Percentiles rank a stretch among this genome's conserved stretches.
These are phyloP conservation scores for Harpalus rufipes DNA, from an alignment of 2,888 invertebrate species.

Conservation along the genomic window DNA sequence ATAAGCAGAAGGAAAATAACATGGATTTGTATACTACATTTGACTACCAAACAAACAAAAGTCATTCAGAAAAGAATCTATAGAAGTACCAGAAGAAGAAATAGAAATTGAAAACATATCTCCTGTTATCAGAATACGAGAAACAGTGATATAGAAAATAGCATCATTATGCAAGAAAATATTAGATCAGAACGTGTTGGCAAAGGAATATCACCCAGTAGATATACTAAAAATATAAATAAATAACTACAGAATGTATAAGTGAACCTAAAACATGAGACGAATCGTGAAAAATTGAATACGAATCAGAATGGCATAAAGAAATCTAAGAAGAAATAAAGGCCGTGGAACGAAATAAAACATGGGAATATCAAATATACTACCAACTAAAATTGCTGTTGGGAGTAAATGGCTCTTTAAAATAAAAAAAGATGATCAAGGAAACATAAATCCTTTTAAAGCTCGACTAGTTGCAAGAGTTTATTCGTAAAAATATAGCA, in stretches of 20 bases:
- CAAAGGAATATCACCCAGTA: slow-evolving; percentile 18
- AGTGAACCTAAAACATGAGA: slow-evolving; percentile 15
- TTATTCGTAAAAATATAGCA: too few relatives aligned
- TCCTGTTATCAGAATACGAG: neutral
- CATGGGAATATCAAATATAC: slow-evolving; percentile 63
- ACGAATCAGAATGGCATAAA: slow-evolving; percentile 50
- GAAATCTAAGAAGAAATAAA: slow-evolving; percentile 60
- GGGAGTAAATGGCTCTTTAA: slow-evolving; percentile 67
- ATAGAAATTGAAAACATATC: slow-evolving; percentile 11
- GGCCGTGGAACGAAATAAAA: slow-evolving; percentile 53
- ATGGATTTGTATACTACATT: too few relatives aligned
- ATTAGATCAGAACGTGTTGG: slow-evolving; percentile 3
- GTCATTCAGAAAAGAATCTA: neutral
- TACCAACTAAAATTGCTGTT: slow-evolving; percentile 53
- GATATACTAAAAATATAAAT: neutral
- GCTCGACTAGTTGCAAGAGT: too few relatives aligned
- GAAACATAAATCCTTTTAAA: too few relatives aligned
- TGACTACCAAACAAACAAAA: too few relatives aligned
- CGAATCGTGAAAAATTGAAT: slow-evolving; percentile 56
- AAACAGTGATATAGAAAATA: slow-evolving; percentile 6
- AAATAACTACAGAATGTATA: slow-evolving; percentile 2
- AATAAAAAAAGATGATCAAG: neutral
- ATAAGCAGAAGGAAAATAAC: too few relatives aligned
- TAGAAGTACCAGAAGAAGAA: neutral
- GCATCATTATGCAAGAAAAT: neutral